Conservation (phyloP, 2,888 invertebrate species). For the Pegoplata infirma region DNA sequence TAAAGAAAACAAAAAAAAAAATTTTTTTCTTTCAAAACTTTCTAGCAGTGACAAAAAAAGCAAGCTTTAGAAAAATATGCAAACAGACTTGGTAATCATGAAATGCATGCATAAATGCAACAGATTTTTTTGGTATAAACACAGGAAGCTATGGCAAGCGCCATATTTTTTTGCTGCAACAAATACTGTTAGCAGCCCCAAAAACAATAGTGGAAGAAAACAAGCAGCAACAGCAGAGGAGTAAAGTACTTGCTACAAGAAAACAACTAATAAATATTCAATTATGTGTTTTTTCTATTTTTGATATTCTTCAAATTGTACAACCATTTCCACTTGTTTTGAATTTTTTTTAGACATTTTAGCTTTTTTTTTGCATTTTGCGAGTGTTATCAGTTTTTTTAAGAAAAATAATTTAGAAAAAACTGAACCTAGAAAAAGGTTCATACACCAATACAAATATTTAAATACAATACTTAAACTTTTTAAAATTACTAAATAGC, state of each 20-base stretch:
- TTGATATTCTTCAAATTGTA: conserved; percentile 6
- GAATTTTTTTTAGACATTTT: conserved; percentile 6
- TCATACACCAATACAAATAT: no score
- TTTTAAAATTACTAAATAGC: no score
- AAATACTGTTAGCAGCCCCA: conserved; percentile 29
- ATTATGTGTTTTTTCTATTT: conserved; percentile 63
- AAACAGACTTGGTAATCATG: conserved; percentile 18
- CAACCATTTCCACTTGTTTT: not conserved
- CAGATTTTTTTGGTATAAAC: conserved; percentile 27
- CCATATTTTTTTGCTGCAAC: not conserved
- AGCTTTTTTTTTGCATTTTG: conserved; percentile 39
- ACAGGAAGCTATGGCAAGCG: conserved; percentile 11
- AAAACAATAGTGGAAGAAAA: conserved; percentile 29
- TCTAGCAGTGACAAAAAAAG: not conserved
- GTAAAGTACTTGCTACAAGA: conserved; percentile 10
- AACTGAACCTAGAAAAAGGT: no score
- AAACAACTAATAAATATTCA: conserved; percentile 67
- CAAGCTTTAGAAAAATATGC: not conserved
- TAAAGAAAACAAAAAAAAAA: not conserved
- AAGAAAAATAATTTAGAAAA: conserved; percentile 22
- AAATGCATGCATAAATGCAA: conserved; percentile 36
- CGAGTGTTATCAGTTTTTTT: conserved; percentile 20
- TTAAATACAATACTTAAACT: no score
- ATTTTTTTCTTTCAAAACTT: not conserved
- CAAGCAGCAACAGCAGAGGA: not conserved